Evolutionary conservation across 2,888 invertebrate genomes (phyloP), one percentile per base, ranked within the genome.

Genomic region (Agonopterix alstromeriana): DNA sequence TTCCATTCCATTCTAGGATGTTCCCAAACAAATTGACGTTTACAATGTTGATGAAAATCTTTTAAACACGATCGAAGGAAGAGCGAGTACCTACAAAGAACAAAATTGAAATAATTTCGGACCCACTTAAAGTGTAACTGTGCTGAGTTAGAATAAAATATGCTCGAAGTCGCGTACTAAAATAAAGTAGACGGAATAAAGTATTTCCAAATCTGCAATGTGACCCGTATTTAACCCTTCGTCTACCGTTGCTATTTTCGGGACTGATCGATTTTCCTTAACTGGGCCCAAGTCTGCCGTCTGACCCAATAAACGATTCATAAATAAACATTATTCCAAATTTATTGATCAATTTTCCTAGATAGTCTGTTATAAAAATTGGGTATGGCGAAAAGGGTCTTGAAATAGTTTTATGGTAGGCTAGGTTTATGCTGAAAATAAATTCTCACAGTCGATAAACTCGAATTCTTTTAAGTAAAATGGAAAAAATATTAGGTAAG

Each of bases 251-350:
- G 35, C 51, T 57, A 64, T 65, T 65, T 63, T 53, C 47, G 54
- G 53, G 53, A 45, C 1, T 48, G 43, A 66, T 66, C 53, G 65
- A 65, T 63, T 58, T 52, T 56, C 48, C 44, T 50, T 54, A 60
- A 55, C 53, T 53, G 58, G 50, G 43, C 53, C 44, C 44, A 41
- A 47, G 46, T 42, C 55, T 10, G 5, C 46, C 54, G 54, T 47
- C 52, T 60, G 66, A 67, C 65, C 66, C 51, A 64, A 58, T 66
- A 61, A 40, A 45, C 12, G 27, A 8, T 40, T 10, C 46, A 46
- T 46, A 46, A 46, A 46, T 46, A 46, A 42, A 45, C 48, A 48
- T 38, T 42, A 36, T 8, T 5, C 10, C 4, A 10, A 10, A 42
- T 35, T 47, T 42, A 36, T 36, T 36, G 42, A 27, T 35, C 12